Evolutionary conservation across 2,797 vertebrate genomes (phyloP).

Genomic region (Typhlichthys eigenmanni): DNA sequence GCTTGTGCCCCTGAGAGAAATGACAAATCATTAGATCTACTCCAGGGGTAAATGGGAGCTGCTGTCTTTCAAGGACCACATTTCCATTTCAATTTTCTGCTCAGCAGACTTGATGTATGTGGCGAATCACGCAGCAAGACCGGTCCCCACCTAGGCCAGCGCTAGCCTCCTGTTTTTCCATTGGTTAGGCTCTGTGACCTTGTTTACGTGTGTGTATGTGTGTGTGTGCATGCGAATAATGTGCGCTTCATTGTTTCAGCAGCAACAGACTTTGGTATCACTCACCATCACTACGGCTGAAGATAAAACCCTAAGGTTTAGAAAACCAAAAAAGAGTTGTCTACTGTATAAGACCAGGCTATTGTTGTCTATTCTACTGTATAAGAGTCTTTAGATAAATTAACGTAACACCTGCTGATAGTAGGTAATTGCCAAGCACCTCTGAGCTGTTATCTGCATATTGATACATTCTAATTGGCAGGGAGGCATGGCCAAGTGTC

Average conservation of each 20-base stretch:
- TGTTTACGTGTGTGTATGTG: constrained; percentile 40
- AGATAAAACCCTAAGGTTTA: constrained; percentile 27
- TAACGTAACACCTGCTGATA: constrained; percentile 48
- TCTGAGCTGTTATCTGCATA: constrained; percentile 36
- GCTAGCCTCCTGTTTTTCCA: constrained; percentile 63
- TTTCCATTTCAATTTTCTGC: constrained; percentile 86
- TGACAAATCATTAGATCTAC: constrained; percentile 79
- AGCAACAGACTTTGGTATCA: constrained; percentile 22
- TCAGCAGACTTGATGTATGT: constrained; percentile 83
- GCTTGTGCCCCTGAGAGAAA: constrained; percentile 75
- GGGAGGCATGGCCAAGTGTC: constrained; percentile 52
- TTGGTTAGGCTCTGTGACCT: constrained; percentile 67
- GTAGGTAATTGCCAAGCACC: constrained; percentile 55
- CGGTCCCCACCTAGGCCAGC: constrained; percentile 48
- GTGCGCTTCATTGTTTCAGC: neutral
- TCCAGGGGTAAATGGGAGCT: constrained; percentile 75
- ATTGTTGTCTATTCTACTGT: too few species aligned
- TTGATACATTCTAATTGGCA: constrained; percentile 63
- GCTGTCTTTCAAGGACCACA: constrained; percentile 79
- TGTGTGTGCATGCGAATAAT: neutral
- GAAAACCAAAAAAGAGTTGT: neutral
- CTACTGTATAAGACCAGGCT: too few species aligned
- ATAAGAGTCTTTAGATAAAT: constrained; percentile 26
- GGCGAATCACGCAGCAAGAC: constrained; percentile 69
- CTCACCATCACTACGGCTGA: constrained; percentile 42